Conservation (phyloP, 2,113 vertebrate species). For the Climacteris rufus region DNA sequence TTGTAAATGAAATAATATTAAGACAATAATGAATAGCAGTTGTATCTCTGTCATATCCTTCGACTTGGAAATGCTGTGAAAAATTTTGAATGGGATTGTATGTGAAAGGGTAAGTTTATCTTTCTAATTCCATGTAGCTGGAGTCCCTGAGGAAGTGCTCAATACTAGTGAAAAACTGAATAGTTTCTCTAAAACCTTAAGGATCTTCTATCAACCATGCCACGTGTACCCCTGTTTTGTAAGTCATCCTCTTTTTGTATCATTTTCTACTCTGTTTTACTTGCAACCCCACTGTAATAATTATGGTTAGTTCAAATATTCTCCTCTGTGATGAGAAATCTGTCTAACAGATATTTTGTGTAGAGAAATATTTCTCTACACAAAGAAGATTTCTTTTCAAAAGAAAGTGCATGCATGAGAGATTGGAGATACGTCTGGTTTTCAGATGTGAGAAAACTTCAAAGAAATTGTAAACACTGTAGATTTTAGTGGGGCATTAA, state of each 20-base stretch:
- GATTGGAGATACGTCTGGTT: background rate
- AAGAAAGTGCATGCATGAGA: background rate
- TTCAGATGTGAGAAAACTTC: background rate
- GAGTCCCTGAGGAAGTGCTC: conserved; percentile 2
- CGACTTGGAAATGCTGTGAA: background rate
- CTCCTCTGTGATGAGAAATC: conserved; percentile 15
- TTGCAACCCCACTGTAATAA: background rate
- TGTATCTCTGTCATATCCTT: background rate
- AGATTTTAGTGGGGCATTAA: background rate
- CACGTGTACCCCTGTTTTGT: background rate
- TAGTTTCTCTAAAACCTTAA: background rate
- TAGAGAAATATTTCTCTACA: background rate
- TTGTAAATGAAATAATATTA: background rate
- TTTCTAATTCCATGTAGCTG: background rate
- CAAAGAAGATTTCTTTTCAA: too few species aligned
- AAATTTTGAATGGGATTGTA: background rate
- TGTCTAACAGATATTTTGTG: background rate
- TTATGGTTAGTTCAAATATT: background rate
- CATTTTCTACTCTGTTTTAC: background rate
- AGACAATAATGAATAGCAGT: conserved; percentile 7
- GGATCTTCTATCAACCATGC: background rate
- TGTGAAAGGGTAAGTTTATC: conserved; percentile 30
- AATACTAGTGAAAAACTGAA: conserved; percentile 13
- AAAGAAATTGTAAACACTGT: background rate
- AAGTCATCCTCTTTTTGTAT: background rate